Evolutionary conservation across 2,888 invertebrate genomes (phyloP).

Genomic region (Timema podura): DNA sequence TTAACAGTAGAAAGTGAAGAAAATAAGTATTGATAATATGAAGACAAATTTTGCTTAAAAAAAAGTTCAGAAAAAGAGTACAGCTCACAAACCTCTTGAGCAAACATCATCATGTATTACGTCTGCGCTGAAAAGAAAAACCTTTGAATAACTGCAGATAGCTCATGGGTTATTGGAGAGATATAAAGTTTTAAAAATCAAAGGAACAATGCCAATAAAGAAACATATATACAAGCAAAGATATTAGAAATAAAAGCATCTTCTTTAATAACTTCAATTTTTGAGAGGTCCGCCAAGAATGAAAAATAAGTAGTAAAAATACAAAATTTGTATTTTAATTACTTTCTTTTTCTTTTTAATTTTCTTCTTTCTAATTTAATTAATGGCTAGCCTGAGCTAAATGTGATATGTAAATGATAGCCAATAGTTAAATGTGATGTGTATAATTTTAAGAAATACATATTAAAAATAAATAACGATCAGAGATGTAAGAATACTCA

Average conservation of each 20-base stretch:
- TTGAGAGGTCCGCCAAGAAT: not conserved
- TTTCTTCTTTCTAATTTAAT: no score
- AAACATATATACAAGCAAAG: not conserved
- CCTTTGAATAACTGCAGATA: not conserved
- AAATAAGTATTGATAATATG: conserved; percentile 4
- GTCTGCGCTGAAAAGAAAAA: conserved; percentile 1
- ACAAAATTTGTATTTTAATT: conserved; percentile 16
- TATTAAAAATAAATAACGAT: no score
- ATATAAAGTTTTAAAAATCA: not conserved
- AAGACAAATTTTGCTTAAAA: conserved; percentile 1
- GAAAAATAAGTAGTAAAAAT: not conserved
- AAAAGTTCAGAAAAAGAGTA: not conserved
- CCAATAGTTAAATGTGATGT: no score
- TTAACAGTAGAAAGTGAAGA: not conserved
- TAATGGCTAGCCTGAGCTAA: no score
- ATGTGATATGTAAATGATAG: no score
- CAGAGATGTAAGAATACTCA: no score
- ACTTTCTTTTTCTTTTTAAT: conserved; percentile 23
- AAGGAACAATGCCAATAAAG: not conserved
- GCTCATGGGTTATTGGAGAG: not conserved
- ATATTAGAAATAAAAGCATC: not conserved
- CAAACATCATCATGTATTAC: not conserved
- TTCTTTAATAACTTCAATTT: not conserved
- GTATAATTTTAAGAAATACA: no score
- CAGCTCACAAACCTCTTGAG: conserved; percentile 4